Evolutionary conservation across 2,797 vertebrate species (phyloP).

Genomic region (Poliocrania exsul): DNA sequence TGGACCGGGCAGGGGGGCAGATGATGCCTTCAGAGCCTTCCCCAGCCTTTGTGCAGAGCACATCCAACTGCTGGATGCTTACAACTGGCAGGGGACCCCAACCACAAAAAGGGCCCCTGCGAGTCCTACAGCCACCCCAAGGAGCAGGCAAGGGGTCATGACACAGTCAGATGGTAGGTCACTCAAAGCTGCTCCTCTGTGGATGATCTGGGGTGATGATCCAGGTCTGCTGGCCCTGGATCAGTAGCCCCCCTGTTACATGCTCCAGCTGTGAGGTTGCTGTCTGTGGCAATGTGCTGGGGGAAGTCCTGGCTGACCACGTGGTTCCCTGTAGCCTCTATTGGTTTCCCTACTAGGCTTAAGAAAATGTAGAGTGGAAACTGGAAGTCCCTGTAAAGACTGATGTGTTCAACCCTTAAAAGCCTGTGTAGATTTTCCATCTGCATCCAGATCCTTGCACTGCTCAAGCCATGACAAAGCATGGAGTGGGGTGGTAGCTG

Average conservation of each 20-base stretch:
- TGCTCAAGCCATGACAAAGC: not conserved
- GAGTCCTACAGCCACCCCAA: not conserved
- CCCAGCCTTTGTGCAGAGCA: not conserved
- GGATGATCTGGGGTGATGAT: not conserved
- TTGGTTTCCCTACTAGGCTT: not conserved
- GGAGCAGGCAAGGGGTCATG: accelerated
- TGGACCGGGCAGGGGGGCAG: not conserved
- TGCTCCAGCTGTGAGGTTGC: not conserved
- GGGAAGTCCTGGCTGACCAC: not conserved
- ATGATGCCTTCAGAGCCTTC: not conserved
- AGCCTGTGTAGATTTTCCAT: not conserved
- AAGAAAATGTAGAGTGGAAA: not conserved
- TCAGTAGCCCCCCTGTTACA: not conserved
- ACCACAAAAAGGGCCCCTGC: accelerated
- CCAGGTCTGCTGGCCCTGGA: not conserved
- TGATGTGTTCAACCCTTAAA: not conserved
- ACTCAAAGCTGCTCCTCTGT: not conserved
- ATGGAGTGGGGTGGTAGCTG: accelerated
- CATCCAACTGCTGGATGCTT: not conserved
- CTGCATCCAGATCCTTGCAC: not conserved
- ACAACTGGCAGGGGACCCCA: not conserved
- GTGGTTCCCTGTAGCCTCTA: not conserved
- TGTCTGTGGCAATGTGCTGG: not conserved
- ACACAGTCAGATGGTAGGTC: not conserved
- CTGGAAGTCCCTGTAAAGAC: not conserved